Evolutionary conservation across 2,797 vertebrate species (phyloP).

Genomic region (Characodon lateralis): DNA sequence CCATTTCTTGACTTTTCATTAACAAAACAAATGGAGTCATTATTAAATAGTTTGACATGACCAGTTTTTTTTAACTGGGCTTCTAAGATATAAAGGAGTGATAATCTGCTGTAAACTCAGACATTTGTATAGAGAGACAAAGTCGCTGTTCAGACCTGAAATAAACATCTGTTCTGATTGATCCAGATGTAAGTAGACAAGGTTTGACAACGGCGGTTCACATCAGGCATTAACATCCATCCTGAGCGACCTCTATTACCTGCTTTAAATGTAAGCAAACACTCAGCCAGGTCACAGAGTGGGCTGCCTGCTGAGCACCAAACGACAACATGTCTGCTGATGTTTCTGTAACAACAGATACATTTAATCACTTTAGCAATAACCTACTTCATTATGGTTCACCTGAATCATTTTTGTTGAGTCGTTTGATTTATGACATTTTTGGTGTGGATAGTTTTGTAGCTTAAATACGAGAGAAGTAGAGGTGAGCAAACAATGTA

Average conservation of each 20-base stretch:
- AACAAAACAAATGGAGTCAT: background rate
- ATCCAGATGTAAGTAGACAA: background rate
- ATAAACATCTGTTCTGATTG: background rate
- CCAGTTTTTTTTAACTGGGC: background rate
- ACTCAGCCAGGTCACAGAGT: too few relatives aligned
- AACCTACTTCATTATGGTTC: background rate
- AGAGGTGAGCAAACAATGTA: background rate
- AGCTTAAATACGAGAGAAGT: background rate
- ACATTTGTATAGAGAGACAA: conserved; percentile 9
- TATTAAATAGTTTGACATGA: background rate
- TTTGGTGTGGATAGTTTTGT: background rate
- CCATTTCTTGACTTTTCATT: background rate
- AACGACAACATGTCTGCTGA: background rate
- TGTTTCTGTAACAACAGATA: background rate
- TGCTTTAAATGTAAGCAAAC: background rate
- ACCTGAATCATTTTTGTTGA: too few relatives aligned
- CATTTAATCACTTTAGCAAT: background rate
- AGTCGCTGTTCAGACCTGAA: background rate
- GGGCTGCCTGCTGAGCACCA: background rate
- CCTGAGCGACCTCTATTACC: background rate
- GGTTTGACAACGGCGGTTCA: background rate
- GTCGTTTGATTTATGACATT: background rate
- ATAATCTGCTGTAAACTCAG: background rate
- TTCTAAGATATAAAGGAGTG: background rate
- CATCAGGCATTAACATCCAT: too few relatives aligned